A percentile compares a stretch with the other conserved stretches of the same genome.
Conservation (phyloP, 2,888 invertebrate genomes). For the Conops quadrifasciatus region DNA sequence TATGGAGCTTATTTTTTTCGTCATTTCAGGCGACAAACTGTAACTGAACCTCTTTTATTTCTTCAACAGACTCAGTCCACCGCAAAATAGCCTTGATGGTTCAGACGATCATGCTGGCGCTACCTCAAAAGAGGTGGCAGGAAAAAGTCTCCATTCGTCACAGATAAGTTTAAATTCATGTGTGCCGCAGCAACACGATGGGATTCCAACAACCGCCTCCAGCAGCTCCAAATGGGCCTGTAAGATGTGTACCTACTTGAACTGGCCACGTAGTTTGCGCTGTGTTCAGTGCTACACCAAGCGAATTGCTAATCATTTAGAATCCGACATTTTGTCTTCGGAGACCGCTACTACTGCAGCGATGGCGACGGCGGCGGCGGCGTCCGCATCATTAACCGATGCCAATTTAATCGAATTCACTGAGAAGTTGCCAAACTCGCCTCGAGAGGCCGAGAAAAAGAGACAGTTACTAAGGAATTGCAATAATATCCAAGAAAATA, state of each 20-base stretch:
- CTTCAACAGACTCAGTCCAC: constrained; percentile 62
- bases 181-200: constrained; percentile 40
- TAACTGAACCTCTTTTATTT: not conserved
- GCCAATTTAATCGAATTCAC: constrained; percentile 6
- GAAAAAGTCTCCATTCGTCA: constrained; percentile 53
- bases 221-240: constrained; percentile 70
- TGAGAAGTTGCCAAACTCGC: constrained; percentile 11
- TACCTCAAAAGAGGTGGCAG: constrained; percentile 55
- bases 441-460: constrained; percentile 9
- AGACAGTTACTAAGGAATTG: constrained; percentile 27
- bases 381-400: constrained; percentile 25
- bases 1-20: not conserved
- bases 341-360: constrained; percentile 39
- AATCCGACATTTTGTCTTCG: constrained; percentile 41
- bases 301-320: constrained; percentile 46
- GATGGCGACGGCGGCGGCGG: constrained; percentile 19
- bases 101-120: constrained; percentile 50
- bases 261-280: constrained; percentile 72
- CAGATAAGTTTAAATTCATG: constrained; percentile 56
- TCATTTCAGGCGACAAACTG: not conserved
- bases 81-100: constrained; percentile 53
- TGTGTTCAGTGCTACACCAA: constrained; percentile 63
- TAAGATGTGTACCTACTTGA: constrained; percentile 77
- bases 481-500: constrained; percentile 49
- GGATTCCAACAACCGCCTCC: constrained; percentile 52